A percentile compares a stretch with the other conserved stretches of the same genome.
phyloP scores from a whole-genome alignment of 2,888 invertebrate genomes.

The Eupeodes latifasciatus region DNA sequence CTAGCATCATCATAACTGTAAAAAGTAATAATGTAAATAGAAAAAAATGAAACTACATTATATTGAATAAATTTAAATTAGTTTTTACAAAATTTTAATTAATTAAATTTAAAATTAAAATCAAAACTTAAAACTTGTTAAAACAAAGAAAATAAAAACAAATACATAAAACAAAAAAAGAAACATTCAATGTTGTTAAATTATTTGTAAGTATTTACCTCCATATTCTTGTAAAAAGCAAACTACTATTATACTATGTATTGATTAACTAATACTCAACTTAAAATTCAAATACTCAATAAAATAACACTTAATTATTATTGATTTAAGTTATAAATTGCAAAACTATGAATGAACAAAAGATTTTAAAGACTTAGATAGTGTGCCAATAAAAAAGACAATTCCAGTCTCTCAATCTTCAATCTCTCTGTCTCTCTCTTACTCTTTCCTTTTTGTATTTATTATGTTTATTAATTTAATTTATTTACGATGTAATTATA shows the following conservation, averaged over 20 bases:
- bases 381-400: constrained; percentile 81
- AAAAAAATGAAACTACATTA: not conserved
- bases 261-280: constrained; percentile 69
- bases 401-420: constrained; percentile 50
- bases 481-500: constrained; percentile 45
- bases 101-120: constrained; percentile 58
- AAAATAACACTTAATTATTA: constrained; percentile 48
- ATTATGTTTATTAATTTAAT: constrained; percentile 71
- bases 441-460: constrained; percentile 57
- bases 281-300: constrained; percentile 73
- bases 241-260: constrained; percentile 51
- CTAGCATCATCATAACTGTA: constrained; percentile 56
- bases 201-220: constrained; percentile 81
- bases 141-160: constrained; percentile 44
- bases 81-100: constrained; percentile 57
- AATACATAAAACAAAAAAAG: not conserved
- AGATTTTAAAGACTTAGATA: constrained; percentile 82
- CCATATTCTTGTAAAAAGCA: constrained; percentile 79
- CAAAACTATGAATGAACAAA: constrained; percentile 61
- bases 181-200: constrained; percentile 84
- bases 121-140: constrained; percentile 71
- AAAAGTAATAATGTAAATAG: constrained; percentile 51
- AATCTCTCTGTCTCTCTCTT: not conserved
- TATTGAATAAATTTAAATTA: constrained; percentile 58
- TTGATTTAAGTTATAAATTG: constrained; percentile 55